Evolutionary conservation across 2,113 vertebrate genomes (phyloP).

Genomic region (Suricata suricatta): DNA sequence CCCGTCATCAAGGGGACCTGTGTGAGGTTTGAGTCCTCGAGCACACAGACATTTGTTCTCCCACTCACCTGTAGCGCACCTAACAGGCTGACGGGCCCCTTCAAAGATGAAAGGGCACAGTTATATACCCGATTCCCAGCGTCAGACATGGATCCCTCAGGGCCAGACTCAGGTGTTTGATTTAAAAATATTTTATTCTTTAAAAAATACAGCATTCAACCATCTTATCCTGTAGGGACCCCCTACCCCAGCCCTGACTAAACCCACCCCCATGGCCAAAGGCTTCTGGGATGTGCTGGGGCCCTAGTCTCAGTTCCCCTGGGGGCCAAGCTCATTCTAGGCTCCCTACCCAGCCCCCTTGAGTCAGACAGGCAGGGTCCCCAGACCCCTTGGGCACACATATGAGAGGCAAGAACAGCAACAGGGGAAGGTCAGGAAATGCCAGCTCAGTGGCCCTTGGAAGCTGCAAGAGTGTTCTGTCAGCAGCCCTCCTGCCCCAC

Average conservation of each 20-base stretch:
- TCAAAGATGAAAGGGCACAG: fast-evolving
- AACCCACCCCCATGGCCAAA: slow-evolving; percentile 14
- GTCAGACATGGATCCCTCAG: neutral
- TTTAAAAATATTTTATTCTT: slow-evolving; percentile 86
- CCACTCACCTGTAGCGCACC: neutral
- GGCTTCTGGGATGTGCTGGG: neutral
- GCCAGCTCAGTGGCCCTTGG: neutral
- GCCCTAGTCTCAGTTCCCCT: neutral
- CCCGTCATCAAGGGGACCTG: neutral
- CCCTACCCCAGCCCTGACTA: neutral
- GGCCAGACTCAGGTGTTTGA: slow-evolving; percentile 51
- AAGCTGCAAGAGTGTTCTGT: neutral
- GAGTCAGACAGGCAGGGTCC: neutral
- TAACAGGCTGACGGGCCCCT: neutral
- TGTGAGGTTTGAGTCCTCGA: neutral
- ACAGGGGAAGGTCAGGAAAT: neutral
- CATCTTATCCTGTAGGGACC: slow-evolving; percentile 62
- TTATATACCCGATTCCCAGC: neutral
- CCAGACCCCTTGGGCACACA: neutral
- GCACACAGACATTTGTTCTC: neutral
- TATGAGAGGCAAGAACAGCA: neutral
- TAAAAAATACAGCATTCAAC: slow-evolving; percentile 85
- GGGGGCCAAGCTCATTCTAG: neutral
- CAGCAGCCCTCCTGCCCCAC: neutral
- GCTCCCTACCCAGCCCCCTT: neutral